Evolutionary conservation across 2,888 invertebrate genomes (phyloP), one percentile per base, ranked within the genome.

Genomic region (Aspidiotus rigidus): DNA sequence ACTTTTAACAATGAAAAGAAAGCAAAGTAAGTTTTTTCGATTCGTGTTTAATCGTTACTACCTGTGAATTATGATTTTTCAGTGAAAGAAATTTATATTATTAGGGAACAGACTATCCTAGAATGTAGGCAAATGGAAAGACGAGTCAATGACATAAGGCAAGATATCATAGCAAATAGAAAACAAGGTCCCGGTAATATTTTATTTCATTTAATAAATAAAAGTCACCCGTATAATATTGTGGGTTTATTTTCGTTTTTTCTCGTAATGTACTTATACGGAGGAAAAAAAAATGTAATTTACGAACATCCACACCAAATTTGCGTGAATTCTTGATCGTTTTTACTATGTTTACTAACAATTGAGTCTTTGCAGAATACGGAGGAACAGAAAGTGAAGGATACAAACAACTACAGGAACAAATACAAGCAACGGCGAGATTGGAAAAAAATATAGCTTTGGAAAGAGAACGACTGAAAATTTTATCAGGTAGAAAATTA

Each of bases 391-490:
- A 73, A 49, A 72, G 73, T 42, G 72, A 73, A 41, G 73, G 73
- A 7, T 74, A 73, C 54, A 72, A 72, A 57, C 67, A 72, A 17
- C 72, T 72, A 62, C 71, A 73, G 59, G 73, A 73, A 53, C 72
- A 73, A 53, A 64, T 72, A 7, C 72, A 73, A 67, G 67, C 71
- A 1, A 74, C 74, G 61, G 71, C 72, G 40, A 71, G 72, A 13
- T 70, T 73, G 11, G 73, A 73, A 62, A 71, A 72, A 55, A 72
- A 74, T 59, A 70, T 74, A 61, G 72, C 71, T 61, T 71, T 73
- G 60, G 74, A 74, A 69, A 72, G 71, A 69, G 74, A 74, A 72
- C 72, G 74, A 49, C 67, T 74, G 40, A 71, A 73, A 63, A 74
- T 73, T 56, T 69, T 74, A 54, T 72, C 70, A 71, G 74, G 74